phyloP scores from a whole-genome alignment of 1,140 invertebrate genomes.

The Idris sp. region DNA sequence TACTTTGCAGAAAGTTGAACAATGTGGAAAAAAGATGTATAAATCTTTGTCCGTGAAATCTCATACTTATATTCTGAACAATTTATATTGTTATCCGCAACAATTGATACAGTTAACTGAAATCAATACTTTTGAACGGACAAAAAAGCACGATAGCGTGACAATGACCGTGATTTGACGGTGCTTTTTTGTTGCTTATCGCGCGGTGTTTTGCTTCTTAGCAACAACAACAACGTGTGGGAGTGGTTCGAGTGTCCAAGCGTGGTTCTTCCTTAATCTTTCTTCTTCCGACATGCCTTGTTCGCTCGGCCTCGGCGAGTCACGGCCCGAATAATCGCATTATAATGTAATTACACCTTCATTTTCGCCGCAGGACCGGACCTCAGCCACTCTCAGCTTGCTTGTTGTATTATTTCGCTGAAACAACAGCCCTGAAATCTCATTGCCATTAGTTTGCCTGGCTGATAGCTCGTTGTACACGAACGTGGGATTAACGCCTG shows the following conservation, averaged over 20 bases:
- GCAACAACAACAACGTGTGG: conserved; percentile 9
- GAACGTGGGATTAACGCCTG: conserved; percentile 62
- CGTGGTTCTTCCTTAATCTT: conserved; percentile 50
- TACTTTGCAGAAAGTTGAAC: no score
- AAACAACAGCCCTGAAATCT: conserved; percentile 53
- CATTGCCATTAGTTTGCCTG: conserved; percentile 68
- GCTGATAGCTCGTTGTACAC: conserved; percentile 60
- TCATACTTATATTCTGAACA: no score
- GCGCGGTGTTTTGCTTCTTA: conserved; percentile 40
- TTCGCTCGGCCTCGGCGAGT: conserved; percentile 24
- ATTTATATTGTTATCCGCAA: no score
- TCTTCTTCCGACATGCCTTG: conserved; percentile 25
- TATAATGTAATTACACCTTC: conserved; percentile 66
- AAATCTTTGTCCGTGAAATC: no score
- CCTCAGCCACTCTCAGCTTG: conserved; percentile 20
- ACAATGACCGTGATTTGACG: no score
- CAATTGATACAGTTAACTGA: no score
- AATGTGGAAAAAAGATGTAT: no score
- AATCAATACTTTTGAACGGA: no score
- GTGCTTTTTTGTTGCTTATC: no score
- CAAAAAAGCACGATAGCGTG: no score
- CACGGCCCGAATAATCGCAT: conserved; percentile 53
- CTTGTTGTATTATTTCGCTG: conserved; percentile 60
- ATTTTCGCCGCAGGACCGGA: conserved; percentile 57
- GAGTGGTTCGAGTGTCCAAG: conserved; percentile 44